Evolutionary conservation across 2,113 vertebrate genomes (phyloP).

Genomic region (Turnix velox): DNA sequence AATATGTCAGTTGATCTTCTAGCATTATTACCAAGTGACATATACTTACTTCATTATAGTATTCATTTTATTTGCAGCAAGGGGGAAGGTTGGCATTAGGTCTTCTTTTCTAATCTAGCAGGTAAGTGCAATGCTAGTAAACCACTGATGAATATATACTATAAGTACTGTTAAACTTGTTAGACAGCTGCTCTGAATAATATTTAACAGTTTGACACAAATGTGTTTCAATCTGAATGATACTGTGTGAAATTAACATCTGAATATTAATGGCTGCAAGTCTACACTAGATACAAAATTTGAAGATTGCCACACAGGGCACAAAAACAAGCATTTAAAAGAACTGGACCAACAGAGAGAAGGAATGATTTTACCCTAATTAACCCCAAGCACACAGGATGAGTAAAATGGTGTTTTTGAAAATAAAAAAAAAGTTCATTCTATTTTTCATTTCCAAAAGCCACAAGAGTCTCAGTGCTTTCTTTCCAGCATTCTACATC

Average conservation of each 20-base stretch:
- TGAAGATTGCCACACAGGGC: neutral
- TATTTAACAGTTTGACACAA: conserved; percentile 37
- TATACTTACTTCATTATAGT: neutral
- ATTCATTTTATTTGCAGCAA: neutral
- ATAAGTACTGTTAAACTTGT: conserved; percentile 6
- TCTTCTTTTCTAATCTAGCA: neutral
- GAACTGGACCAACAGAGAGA: neutral
- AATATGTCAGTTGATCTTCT: neutral
- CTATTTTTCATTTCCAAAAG: neutral
- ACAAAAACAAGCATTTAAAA: neutral
- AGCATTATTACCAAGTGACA: neutral
- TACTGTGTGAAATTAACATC: neutral
- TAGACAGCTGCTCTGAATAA: neutral
- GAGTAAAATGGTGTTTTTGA: neutral
- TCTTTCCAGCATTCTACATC: neutral
- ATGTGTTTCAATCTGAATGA: neutral
- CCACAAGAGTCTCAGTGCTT: neutral
- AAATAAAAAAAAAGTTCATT: neutral
- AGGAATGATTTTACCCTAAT: neutral
- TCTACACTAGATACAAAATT: neutral
- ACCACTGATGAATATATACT: neutral
- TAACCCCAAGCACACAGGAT: neutral
- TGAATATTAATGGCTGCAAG: neutral
- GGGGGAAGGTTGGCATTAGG: neutral
- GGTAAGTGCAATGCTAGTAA: neutral